A percentile compares a stretch with the other conserved stretches of the same genome.
Conservation (phyloP, 2,888 invertebrate species). For the Platypus cylindrus region DNA sequence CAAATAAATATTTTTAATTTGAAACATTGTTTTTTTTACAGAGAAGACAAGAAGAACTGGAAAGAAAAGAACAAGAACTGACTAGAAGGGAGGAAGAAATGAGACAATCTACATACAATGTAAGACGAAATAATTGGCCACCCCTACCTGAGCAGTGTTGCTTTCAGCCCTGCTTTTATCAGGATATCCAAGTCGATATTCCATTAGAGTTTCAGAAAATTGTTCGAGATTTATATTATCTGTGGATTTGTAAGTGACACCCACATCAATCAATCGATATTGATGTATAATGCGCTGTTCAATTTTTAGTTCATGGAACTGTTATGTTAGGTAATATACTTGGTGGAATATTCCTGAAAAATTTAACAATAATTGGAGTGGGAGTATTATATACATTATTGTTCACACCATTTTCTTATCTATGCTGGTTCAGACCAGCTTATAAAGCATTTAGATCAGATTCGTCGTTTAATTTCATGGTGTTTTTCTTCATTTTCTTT, state of each 20-base stretch:
- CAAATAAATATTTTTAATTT: neutral
- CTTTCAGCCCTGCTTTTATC: slow-evolving; percentile 97
- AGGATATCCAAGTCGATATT: slow-evolving; percentile 98
- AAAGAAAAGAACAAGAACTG: slow-evolving; percentile 81
- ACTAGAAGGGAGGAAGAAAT: slow-evolving; percentile 82
- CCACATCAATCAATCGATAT: slow-evolving; percentile 1
- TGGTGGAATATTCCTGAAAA: slow-evolving; percentile 69
- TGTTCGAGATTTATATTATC: slow-evolving; percentile 86
- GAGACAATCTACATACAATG: slow-evolving; percentile 45
- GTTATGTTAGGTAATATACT: slow-evolving; percentile 76
- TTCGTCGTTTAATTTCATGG: slow-evolving; percentile 99
- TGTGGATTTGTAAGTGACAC: slow-evolving; percentile 89
- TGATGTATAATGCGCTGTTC: slow-evolving; percentile 8
- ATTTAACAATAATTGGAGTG: slow-evolving; percentile 68
- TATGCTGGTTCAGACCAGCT: slow-evolving; percentile 98
- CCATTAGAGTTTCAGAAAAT: slow-evolving; percentile 94
- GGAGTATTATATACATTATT: slow-evolving; percentile 79
- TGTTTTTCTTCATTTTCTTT: slow-evolving; percentile 97
- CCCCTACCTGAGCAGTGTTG: slow-evolving; percentile 88
- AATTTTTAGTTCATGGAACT: slow-evolving; percentile 72
- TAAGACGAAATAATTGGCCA: slow-evolving; percentile 93
- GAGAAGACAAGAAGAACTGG: slow-evolving; percentile 80
- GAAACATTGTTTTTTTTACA: slow-evolving; percentile 30
- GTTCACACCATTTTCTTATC: slow-evolving; percentile 92
- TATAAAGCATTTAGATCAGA: slow-evolving; percentile 99